Evolutionary conservation across 2,888 invertebrate genomes (phyloP), one percentile per base, ranked within the genome.

Genomic region (Pandemis heparana): DNA sequence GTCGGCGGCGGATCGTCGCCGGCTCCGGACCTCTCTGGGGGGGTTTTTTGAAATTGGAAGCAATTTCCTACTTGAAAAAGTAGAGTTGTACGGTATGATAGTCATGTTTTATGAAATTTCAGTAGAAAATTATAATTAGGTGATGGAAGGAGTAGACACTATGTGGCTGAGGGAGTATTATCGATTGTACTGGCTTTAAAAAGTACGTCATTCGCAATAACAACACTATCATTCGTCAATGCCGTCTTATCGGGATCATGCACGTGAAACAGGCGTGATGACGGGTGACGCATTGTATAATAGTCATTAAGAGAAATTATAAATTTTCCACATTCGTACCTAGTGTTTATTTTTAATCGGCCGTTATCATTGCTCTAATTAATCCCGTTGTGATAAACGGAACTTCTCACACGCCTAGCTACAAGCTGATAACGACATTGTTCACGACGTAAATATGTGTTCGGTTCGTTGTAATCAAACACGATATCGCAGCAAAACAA

Each of bases 1-100:
- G 93, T 93, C 93, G 93, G 87, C 83, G 92, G 84, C 79, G 86
- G 92, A 94, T 89, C 88, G 93, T 90, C 88, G 86, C 83, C 91
- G 94, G 76, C 93, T 86, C 61, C 85, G 83, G 87, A 91, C 84
- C 85, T 77, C 79, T 76, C 43, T 66, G 75, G 83, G 78, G 81
- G 80, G 77, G 56, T 76, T 83, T 76, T 79, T 78, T 78, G 5
- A 68, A 68, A 62, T 68, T 68, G 12, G 23, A 43, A 70, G 5
- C 48, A 41, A 41, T 14, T 60, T 64, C 7, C 14, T 18, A 16
- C 23, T 5, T 14, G 62, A 38, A 53, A 51, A 12, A 41, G 39
- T 8, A 53, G 9, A 1, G n/a, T 16, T 16, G 16, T 16, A 46
- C 10, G 46, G 14, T 5, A 14, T 46, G 0, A 12, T 14, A 14